Conservation (phyloP, 2,888 invertebrate genomes). For the Trachelus iudaicus region DNA sequence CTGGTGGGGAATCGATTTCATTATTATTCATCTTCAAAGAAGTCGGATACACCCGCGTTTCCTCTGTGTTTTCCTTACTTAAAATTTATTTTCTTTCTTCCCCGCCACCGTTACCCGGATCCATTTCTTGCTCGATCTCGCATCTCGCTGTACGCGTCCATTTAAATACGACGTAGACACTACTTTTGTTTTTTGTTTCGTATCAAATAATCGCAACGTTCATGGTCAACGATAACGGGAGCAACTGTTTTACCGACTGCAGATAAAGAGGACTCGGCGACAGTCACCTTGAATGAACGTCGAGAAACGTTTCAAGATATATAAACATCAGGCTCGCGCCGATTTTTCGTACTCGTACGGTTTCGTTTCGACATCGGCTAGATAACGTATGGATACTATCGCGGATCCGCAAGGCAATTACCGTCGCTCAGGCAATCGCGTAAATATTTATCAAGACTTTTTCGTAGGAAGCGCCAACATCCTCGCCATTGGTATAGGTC, state of each 20-base stretch:
- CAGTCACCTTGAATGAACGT: background rate
- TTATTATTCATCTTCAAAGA: background rate
- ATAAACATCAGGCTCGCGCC: background rate
- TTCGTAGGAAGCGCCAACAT: conserved; percentile 56
- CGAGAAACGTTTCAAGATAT: background rate
- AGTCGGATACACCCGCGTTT: background rate
- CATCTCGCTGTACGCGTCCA: background rate
- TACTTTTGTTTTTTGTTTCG: background rate
- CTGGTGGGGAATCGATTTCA: background rate
- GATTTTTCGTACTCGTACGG: background rate
- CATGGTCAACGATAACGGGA: background rate
- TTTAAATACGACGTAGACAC: no score
- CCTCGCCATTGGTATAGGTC: conserved; percentile 54
- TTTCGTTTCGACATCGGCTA: background rate
- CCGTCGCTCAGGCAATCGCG: conserved; percentile 32
- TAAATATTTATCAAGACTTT: conserved; percentile 58
- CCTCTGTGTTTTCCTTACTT: background rate
- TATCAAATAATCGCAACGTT: background rate
- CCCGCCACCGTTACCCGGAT: background rate
- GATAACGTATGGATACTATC: background rate
- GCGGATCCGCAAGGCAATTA: background rate
- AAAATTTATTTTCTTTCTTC: background rate
- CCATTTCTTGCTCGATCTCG: background rate
- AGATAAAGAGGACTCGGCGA: background rate
- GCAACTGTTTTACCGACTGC: background rate